Evolutionary conservation across 2,888 invertebrate species (phyloP), one percentile per base, ranked within the genome.

Genomic region (Hermodice carunculata): DNA sequence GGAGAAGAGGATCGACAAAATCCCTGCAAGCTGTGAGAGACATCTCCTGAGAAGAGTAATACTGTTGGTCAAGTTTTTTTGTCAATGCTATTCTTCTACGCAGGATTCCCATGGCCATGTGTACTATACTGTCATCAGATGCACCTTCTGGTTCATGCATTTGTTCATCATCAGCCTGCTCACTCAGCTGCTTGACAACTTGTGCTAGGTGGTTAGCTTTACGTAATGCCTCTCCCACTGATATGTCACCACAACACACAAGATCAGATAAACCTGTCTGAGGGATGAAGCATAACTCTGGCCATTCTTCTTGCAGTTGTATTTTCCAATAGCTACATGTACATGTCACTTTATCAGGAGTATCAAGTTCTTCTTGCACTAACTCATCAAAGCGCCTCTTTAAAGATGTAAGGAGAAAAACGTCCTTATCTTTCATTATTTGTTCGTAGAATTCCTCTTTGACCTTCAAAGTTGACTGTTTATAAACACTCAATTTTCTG

Each of bases 1-100:
- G 42, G 31, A 54, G 26, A n/a, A 54, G 40, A 54, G 54, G 54
- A 22, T 54, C 54, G 17, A 54, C 32, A 32, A 54, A 54, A 4
- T 34, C 42, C 22, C 22, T 19, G 11, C 40, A 24, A 40, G 19
- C 19, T 40, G 37, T 42, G 17, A 32, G 40, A 40, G 34, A n/a
- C n/a, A n/a, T n/a, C n/a, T n/a, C n/a, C n/a, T n/a, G n/a, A n/a
- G n/a, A n/a, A n/a, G n/a, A n/a, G n/a, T n/a, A n/a, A n/a, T n/a
- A n/a, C n/a, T n/a, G n/a, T n/a, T n/a, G n/a, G n/a, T n/a, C n/a
- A n/a, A n/a, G n/a, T n/a, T n/a, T n/a, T n/a, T n/a, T n/a, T n/a
- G n/a, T n/a, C n/a, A n/a, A n/a, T n/a, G n/a, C n/a, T n/a, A 34
- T 42, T 34, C 54, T 24, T 3, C 8, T 22, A 17, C 40, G 28